Conservation (phyloP, 1,140 invertebrate species). For the Muscidifurax raptorellus region DNA sequence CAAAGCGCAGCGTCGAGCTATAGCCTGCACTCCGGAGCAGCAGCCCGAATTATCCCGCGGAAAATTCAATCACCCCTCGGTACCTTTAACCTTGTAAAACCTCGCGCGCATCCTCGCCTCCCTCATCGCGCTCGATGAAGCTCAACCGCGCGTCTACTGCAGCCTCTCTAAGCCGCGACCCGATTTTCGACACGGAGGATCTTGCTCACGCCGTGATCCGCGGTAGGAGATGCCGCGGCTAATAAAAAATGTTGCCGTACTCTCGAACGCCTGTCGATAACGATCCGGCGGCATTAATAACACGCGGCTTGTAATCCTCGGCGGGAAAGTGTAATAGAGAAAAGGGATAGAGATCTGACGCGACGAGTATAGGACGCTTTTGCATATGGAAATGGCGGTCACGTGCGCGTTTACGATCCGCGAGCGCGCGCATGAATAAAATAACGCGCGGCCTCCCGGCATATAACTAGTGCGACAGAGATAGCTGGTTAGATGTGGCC, state of each 20-base stretch:
- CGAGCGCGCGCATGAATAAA: constrained; percentile 12
- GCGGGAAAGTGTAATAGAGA: not conserved
- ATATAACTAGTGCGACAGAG: not conserved
- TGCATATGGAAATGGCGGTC: constrained; percentile 5
- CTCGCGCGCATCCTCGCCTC: not conserved
- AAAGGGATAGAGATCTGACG: not conserved
- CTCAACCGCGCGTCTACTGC: not conserved
- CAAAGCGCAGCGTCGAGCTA: too few relatives aligned
- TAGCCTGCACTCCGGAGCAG: too few relatives aligned
- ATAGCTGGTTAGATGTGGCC: not conserved
- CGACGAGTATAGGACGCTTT: not conserved
- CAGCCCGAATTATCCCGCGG: not conserved
- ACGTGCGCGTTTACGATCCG: not conserved
- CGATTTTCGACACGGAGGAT: not conserved
- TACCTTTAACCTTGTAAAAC: not conserved
- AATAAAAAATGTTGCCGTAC: too few relatives aligned
- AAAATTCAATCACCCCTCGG: not conserved
- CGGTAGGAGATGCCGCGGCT: too few relatives aligned
- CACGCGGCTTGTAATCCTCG: not conserved
- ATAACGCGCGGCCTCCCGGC: not conserved
- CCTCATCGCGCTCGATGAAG: not conserved
- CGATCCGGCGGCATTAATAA: too few relatives aligned
- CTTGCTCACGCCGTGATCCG: too few relatives aligned
- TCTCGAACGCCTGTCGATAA: too few relatives aligned
- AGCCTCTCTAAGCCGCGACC: not conserved